These are phyloP conservation scores for Julus scanicus DNA, from an alignment of 2,888 invertebrate genomes.

Conservation along the genomic window DNA sequence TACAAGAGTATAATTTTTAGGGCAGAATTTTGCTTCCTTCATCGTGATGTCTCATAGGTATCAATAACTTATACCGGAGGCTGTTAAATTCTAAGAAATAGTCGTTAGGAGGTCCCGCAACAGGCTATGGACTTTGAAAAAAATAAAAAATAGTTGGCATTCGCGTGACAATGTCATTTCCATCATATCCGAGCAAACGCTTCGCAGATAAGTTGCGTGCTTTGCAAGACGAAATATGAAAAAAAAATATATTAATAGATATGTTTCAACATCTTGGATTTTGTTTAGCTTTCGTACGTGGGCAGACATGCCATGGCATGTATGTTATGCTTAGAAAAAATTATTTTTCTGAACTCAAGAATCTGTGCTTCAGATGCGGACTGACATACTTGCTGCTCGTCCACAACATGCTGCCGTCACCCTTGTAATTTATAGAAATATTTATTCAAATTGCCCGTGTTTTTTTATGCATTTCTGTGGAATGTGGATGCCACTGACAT, in stretches of 20 bases:
- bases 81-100: background rate
- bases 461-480: background rate
- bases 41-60: background rate
- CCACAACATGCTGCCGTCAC: constrained; percentile 7
- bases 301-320: background rate
- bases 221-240: background rate
- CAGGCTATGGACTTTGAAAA: background rate
- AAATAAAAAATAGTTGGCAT: background rate
- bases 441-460: constrained; percentile 39
- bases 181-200: background rate
- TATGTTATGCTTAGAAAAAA: background rate
- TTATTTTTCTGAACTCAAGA: background rate
- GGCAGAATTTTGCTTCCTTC: constrained; percentile 23
- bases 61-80: background rate
- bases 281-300: constrained; percentile 3
- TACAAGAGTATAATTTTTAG: background rate
- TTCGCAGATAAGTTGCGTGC: constrained; percentile 16
- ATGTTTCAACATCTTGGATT: constrained; percentile 17
- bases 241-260: constrained; percentile 28
- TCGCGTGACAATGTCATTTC: constrained; percentile 34
- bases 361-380: background rate
- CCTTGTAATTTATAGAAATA: constrained; percentile 13
- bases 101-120: background rate
- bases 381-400: background rate
- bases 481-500: constrained; percentile 42